Conservation (phyloP, 2,888 invertebrate species). For the Apamea anceps region DNA sequence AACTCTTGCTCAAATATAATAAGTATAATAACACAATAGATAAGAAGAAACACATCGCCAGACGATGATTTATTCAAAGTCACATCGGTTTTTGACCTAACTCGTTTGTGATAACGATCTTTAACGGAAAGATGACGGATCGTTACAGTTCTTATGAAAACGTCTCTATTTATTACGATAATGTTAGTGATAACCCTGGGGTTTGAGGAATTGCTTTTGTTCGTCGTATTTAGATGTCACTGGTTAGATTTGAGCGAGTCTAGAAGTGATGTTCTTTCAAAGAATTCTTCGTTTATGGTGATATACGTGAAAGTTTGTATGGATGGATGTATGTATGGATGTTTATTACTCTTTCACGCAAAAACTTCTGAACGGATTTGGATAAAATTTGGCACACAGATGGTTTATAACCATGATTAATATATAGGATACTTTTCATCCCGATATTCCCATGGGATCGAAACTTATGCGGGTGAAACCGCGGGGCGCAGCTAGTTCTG, state of each 20-base stretch:
- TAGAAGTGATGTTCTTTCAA: constrained; percentile 1
- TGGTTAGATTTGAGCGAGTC: neutral
- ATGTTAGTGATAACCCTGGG: constrained; percentile 38
- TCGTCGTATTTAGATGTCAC: constrained; percentile 36
- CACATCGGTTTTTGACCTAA: constrained; percentile 41
- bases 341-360: too few relatives aligned
- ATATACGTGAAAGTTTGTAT: neutral
- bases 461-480: too few relatives aligned
- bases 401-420: too few relatives aligned
- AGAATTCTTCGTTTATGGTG: neutral
- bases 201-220: constrained; percentile 39
- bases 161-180: constrained; percentile 41
- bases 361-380: too few relatives aligned
- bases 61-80: constrained; percentile 31
- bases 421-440: too few relatives aligned
- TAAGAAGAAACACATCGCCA: constrained; percentile 17
- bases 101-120: constrained; percentile 53
- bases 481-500: neutral
- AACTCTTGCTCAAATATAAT: constrained; percentile 1
- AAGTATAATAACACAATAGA: constrained; percentile 15
- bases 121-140: constrained; percentile 51
- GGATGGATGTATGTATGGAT: too few relatives aligned
- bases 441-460: too few relatives aligned
- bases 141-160: constrained; percentile 33
- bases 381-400: too few relatives aligned